Evolutionary conservation across 2,888 invertebrate species (phyloP), one percentile per base, ranked within the genome.

Genomic region (Scaptomyza polygonia): DNA sequence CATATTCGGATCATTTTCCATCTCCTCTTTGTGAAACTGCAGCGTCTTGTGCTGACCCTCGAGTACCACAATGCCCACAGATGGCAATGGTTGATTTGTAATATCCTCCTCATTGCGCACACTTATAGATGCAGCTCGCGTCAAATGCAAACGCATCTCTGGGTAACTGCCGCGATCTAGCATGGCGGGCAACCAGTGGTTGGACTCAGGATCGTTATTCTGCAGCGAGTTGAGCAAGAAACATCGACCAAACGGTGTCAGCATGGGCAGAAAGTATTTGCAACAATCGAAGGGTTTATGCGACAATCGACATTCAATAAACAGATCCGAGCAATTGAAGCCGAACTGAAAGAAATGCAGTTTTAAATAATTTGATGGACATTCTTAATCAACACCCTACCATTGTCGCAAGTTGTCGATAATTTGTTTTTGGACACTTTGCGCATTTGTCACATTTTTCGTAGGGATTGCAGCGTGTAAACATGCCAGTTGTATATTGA

Each of bases 1-100:
- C 1, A 94, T 93, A 67, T 93, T 93, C 0, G 93, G 93, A 88
- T 95, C 95, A 84, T 96, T 96, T 47, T 94, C 93, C 70, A 95
- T 95, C 81, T 94, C 92, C 36, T 93, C 91, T 6, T 93, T 90
- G 48, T 92, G 89, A n/a, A 94, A 75, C 75, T 88, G 89, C 32
- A 90, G 54, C 0, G 72, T 75, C 36, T 82, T 87, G 16, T 78
- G 72, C 21, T 69, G 54, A 0, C 87, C 74, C 4, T 64, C 75
- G 16, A 58, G 73, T 16, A 47, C 63, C 5, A 25, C 57, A 16
- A 65, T 52, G 9, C 55, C 77, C 7, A 75, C 70, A 4, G 80
- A 73, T 0, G 79, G 61, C 9, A 91, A 32, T 0, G 89, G 72
- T 8, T 79, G 75, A 14, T 88, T 86, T 0, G 91, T 89, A 7